These are phyloP conservation scores for Falco columbarius DNA, from an alignment of 2,797 vertebrate species.

Conservation along the genomic window DNA sequence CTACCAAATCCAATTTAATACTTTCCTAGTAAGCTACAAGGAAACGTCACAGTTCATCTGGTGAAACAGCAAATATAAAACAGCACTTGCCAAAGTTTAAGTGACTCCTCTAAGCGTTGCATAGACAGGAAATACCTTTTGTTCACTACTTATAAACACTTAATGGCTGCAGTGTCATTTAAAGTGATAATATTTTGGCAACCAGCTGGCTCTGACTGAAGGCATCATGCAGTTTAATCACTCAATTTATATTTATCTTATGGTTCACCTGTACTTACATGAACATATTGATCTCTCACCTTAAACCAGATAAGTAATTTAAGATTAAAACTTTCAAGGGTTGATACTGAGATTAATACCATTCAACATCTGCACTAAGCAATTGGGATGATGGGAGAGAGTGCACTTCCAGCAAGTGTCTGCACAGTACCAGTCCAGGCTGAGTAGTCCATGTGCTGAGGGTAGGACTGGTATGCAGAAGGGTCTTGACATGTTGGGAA, in stretches of 20 bases:
- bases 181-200: neutral
- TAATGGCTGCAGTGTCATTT: neutral
- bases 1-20: neutral
- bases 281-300: fast-evolving
- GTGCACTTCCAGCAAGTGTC: neutral
- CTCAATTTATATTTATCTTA: neutral
- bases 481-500: neutral
- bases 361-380: neutral
- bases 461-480: neutral
- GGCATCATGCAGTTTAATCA: neutral
- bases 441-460: neutral
- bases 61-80: neutral
- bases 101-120: neutral
- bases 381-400: neutral
- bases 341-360: neutral
- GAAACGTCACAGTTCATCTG: neutral
- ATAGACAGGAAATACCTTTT: neutral
- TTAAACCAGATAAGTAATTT: neutral
- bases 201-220: neutral
- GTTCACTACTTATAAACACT: neutral
- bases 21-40: neutral
- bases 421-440: neutral
- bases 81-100: neutral
- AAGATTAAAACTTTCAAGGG: neutral
- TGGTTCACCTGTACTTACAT: neutral